Base-by-base conservation (phyloP, 1,140 invertebrate genomes). In the Acromyrmex heyeri region DNA sequence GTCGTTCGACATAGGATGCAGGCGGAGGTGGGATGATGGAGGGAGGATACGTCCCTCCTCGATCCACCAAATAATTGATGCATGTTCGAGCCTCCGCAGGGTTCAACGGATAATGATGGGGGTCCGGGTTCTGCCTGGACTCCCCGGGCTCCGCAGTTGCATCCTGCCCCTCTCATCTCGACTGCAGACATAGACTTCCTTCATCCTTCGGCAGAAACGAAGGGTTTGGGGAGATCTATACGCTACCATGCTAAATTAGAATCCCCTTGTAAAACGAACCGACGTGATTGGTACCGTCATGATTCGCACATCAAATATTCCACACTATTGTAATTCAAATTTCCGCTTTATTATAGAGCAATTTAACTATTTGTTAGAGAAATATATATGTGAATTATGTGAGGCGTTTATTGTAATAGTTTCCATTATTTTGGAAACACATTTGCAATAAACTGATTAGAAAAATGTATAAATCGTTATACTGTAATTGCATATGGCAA, bases 11-110 rank as follows among this genome's bases (percentile, higher is more conserved):
- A 69, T 50, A 72, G 85, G 75, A 85, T 61, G 59, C 73, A 70
- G 55, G 65, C 57, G 55, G 55, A 79, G 76, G 72, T 48, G 59
- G 38, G 34, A 38, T 57, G 59, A 30, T 21, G 50, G 72, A 65
- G 8, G 34, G 44, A 34, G 70, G 72, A 76, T 53, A 88, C 78
- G 76, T 77, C 83, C 89, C 89, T 83, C 67, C 78, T 78, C 75
- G 85, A 64, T 89, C 90, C 88, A 53, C 89, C 86, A 91, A 92
- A 92, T 92, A 92, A 92, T 92, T 89, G 92, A 92, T 92, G 92
- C 92, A 91, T 87, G 86, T 86, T 86, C 77, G 67, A 85, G 88
- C 81, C 86, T 88, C 81, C 88, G 90, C 87, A 78, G 87, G 89
- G 65, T 90, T 91, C 90, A 89, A 91, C 91, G 86, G 82, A 89